Evolutionary conservation across 2,888 invertebrate genomes (phyloP).

Genomic region (Mythimna albipuncta): DNA sequence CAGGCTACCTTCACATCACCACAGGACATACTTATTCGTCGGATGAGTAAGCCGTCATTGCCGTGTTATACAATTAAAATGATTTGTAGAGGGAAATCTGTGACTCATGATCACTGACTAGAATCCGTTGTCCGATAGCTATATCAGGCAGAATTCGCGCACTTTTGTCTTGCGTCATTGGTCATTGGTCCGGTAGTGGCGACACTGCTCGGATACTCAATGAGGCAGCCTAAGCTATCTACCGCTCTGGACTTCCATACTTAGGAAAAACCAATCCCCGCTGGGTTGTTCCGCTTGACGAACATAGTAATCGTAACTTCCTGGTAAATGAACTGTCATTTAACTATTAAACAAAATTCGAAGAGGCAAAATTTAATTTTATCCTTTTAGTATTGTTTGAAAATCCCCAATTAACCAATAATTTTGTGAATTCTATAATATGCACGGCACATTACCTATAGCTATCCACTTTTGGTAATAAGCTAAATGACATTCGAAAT

Average conservation of each 20-base stretch:
- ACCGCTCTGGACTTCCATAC: constrained; percentile 16
- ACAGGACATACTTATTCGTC: constrained; percentile 30
- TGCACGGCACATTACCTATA: neutral
- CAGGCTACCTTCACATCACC: constrained; percentile 30
- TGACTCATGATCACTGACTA: constrained; percentile 79
- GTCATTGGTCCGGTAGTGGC: constrained; percentile 73
- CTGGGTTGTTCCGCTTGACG: constrained; percentile 38
- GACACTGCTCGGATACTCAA: constrained; percentile 64
- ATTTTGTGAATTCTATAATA: neutral
- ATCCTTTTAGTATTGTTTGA: constrained; percentile 4
- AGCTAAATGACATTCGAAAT: neutral
- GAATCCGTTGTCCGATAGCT: constrained; percentile 65
- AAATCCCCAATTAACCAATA: neutral
- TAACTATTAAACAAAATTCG: constrained; percentile 18
- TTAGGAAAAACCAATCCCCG: constrained; percentile 49
- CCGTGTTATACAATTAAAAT: constrained; percentile 73
- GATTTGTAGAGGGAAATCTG: constrained; percentile 76
- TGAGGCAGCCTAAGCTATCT: constrained; percentile 39
- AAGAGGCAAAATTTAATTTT: constrained; percentile 16
- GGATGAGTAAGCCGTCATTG: constrained; percentile 62
- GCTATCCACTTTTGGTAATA: neutral
- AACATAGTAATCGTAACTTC: constrained; percentile 34
- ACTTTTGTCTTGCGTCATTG: constrained; percentile 84
- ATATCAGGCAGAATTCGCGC: constrained; percentile 84
- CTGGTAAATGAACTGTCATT: constrained; percentile 23